Base-by-base conservation (phyloP, 2,888 invertebrate genomes). In the Octodonta nipae region DNA sequence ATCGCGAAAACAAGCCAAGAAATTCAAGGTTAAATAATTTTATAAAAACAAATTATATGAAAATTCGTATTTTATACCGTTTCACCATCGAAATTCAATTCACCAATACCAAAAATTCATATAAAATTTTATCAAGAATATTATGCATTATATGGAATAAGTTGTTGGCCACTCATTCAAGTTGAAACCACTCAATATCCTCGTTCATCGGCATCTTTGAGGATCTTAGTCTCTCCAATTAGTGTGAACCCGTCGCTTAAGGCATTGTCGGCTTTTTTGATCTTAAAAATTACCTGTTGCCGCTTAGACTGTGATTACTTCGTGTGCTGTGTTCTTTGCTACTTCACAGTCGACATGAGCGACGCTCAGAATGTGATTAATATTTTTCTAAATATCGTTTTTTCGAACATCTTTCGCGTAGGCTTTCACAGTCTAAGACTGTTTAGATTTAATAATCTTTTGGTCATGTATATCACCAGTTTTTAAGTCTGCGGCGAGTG, bases 131-230 rank as follows among this genome's bases (percentile, higher is more conserved):
- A n/a, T n/a, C n/a, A n/a, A n/a, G n/a, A n/a, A n/a, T n/a, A n/a
- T n/a, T n/a, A n/a, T n/a, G n/a, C n/a, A n/a, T n/a, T n/a, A n/a
- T n/a, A n/a, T n/a, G n/a, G n/a, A n/a, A 46, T 49, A 60, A 62
- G 61, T 60, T 60, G 61, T 62, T 58, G 62, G 61, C 60, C 62
- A 62, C 62, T 62, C 62, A 62, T 61, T 62, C 61, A 62, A 60
- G 57, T 54, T 47, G 47, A 51, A 54, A 60, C 57, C 61, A 59
- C 60, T 62, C 62, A 59, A 62, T 62, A 62, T 58, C 60, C 56
- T 56, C 56, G 60, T 60, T 60, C 59, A 56, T 55, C 63, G 62
- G 63, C 60, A 58, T 52, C 60, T 60, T 61, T 63, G 61, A 61
- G 60, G 59, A 54, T 55, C 58, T 50, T 52, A 37, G 58, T 56